Percentiles rank a stretch among this genome's conserved stretches.
These are phyloP conservation scores for Pachypanchax playfairii DNA, from an alignment of 2,113 vertebrate genomes.

Conservation along the genomic window DNA sequence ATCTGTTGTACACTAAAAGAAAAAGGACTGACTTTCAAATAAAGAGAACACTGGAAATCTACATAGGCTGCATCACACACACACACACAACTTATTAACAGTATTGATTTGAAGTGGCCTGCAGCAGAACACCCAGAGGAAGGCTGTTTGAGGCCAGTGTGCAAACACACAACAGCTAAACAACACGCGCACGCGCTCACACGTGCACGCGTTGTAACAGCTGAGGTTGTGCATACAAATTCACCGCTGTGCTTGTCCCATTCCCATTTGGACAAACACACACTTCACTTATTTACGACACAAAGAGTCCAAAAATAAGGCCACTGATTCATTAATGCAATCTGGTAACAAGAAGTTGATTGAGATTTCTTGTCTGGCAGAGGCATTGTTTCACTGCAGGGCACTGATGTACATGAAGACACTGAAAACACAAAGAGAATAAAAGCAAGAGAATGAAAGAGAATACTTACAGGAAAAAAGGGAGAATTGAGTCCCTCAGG, in stretches of 20 bases:
- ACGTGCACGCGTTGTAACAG: slow-evolving; percentile 25
- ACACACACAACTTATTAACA: slow-evolving; percentile 49
- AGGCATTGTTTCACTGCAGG: slow-evolving; percentile 36
- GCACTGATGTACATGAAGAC: slow-evolving; percentile 33
- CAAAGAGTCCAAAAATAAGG: slow-evolving; percentile 37
- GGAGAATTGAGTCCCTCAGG: slow-evolving; percentile 62
- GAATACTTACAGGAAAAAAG: slow-evolving; percentile 77
- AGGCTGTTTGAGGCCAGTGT: slow-evolving; percentile 43
- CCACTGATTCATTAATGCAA: slow-evolving; percentile 36
- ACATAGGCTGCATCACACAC: slow-evolving; percentile 37
- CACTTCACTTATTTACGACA: slow-evolving; percentile 46
- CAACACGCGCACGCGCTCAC: background rate
- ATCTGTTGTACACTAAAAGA: slow-evolving; percentile 25
- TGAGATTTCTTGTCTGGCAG: slow-evolving; percentile 49
- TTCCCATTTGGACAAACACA: slow-evolving; percentile 40
- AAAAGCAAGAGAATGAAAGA: slow-evolving; percentile 65
- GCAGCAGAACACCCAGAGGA: slow-evolving; percentile 54
- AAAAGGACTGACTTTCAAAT: slow-evolving; percentile 24
- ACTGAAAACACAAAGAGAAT: slow-evolving; percentile 55
- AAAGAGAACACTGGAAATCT: slow-evolving; percentile 44
- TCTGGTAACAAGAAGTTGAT: slow-evolving; percentile 53
- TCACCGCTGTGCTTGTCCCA: slow-evolving; percentile 13
- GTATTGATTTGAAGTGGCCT: slow-evolving; percentile 60
- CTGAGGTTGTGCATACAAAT: slow-evolving; percentile 61
- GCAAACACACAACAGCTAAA: slow-evolving; percentile 41